These are phyloP conservation scores for Paelopatides confundens DNA, from an alignment of 53 echinoderm and acorn worm genomes.

Conservation along the genomic window DNA sequence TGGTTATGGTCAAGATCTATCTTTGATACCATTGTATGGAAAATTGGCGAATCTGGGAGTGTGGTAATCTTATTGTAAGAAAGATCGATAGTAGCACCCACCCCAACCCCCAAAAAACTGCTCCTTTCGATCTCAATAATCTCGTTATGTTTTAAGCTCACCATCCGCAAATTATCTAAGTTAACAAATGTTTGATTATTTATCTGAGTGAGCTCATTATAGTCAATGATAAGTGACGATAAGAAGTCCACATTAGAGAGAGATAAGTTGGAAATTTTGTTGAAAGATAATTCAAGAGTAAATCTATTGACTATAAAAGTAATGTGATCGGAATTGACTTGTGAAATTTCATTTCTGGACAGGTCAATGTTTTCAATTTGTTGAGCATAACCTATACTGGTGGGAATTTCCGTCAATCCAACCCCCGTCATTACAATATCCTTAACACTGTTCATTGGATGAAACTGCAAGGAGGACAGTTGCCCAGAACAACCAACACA, in stretches of 20 bases:
- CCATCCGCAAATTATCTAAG: background rate
- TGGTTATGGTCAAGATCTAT: background rate
- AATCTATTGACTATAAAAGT: background rate
- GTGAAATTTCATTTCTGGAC: slow-evolving; percentile 7
- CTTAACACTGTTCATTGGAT: background rate
- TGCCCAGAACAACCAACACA: background rate
- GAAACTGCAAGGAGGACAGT: background rate
- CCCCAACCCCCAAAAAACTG: background rate
- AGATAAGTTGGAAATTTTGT: background rate
- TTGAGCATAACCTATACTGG: background rate
- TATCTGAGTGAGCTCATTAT: background rate
- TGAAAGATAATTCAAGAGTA: slow-evolving; percentile 9
- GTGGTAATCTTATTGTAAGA: background rate
- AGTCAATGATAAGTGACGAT: background rate
- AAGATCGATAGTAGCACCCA: background rate
- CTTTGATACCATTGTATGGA: background rate
- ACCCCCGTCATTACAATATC: background rate
- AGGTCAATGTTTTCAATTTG: background rate
- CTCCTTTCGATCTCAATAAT: background rate
- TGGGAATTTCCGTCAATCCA: background rate
- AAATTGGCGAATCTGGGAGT: background rate
- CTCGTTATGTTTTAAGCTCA: slow-evolving; percentile 8
- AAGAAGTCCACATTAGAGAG: background rate
- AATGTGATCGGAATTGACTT: background rate
- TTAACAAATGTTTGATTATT: background rate